Conservation (phyloP, 2,888 invertebrate genomes). For the Periphyllus acericola region DNA sequence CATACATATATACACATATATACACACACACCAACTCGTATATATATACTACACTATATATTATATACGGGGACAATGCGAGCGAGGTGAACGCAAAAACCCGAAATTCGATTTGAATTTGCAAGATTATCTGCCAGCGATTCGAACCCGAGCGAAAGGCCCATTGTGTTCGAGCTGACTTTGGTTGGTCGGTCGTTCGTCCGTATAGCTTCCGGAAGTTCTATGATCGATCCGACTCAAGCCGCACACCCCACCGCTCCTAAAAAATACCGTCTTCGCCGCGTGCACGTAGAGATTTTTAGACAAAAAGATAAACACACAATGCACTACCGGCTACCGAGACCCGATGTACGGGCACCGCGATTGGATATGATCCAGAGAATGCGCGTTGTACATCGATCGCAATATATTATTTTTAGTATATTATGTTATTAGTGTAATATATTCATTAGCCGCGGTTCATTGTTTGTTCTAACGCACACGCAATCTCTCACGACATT, state of each 20-base stretch:
- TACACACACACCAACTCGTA: not conserved
- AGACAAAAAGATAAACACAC: not conserved
- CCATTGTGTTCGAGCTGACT: not conserved
- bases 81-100: conserved; percentile 4
- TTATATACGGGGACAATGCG: conserved; percentile 9
- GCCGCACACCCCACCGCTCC: not conserved
- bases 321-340: not conserved
- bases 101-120: conserved; percentile 42
- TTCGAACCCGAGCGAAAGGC: conserved; percentile 6
- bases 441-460: not conserved
- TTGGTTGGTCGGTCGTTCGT: not conserved
- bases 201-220: conserved; percentile 16
- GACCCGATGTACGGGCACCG: too few species aligned
- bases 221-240: conserved; percentile 28
- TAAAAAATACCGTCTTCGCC: not conserved
- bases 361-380: not conserved
- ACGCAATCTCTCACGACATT: not conserved
- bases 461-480: not conserved
- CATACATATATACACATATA: not conserved
- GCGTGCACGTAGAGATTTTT: not conserved
- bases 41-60: too few species aligned
- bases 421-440: not conserved
- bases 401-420: not conserved
- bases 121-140: conserved; percentile 29
- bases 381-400: not conserved